A percentile compares a stretch with the other conserved stretches of the same genome.
Evolutionary conservation across 2,888 invertebrate genomes (phyloP).

Genomic region (Balanococcus diminutus): DNA sequence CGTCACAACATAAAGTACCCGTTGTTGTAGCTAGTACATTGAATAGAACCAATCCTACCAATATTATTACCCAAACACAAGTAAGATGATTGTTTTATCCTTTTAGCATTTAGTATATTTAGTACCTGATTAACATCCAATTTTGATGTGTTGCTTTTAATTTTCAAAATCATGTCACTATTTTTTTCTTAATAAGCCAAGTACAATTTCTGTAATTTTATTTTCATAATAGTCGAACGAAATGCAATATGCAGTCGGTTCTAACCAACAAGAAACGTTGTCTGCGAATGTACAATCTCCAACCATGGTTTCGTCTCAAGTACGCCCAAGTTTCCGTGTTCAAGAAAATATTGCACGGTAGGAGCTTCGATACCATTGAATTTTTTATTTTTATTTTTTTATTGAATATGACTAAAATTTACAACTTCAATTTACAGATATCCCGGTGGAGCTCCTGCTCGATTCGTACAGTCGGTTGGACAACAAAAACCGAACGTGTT

Average conservation of each 20-base stretch:
- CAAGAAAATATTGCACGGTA: constrained; percentile 12
- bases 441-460: constrained; percentile 59
- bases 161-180: too few relatives aligned
- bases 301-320: constrained; percentile 33
- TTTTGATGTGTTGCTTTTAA: too few relatives aligned
- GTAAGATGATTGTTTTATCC: not conserved
- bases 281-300: constrained; percentile 54
- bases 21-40: constrained; percentile 4
- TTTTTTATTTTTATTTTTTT: not conserved
- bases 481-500: constrained; percentile 52
- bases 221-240: constrained; percentile 63
- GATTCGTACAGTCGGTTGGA: constrained; percentile 61
- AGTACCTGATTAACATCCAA: not conserved
- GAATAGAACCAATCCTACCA: constrained; percentile 26
- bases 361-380: not conserved
- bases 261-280: constrained; percentile 62
- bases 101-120: not conserved
- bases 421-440: constrained; percentile 56
- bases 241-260: constrained; percentile 62
- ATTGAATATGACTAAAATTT: not conserved
- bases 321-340: not conserved
- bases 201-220: not conserved
- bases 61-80: constrained; percentile 36
- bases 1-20: constrained; percentile 26
- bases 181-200: not conserved